Evolutionary conservation across 2,797 vertebrate genomes (phyloP).

Genomic region (Pangasius sanitwongsei): DNA sequence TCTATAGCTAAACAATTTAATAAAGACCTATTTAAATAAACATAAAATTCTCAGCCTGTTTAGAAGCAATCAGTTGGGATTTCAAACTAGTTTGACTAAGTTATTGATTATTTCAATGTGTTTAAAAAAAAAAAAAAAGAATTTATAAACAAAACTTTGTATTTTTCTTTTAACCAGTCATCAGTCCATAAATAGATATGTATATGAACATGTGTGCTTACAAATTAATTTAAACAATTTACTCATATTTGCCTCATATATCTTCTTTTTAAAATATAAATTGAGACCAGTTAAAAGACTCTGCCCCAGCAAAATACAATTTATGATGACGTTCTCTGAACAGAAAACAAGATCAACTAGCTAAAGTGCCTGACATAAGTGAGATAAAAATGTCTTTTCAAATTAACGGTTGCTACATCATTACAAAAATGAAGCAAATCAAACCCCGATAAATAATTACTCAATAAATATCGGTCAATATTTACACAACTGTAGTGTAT

Average conservation of each 20-base stretch:
- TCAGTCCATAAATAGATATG: not conserved
- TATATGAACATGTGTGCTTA: no score
- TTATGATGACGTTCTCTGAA: not conserved
- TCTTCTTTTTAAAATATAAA: not conserved
- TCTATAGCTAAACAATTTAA: not conserved
- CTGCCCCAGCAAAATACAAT: not conserved
- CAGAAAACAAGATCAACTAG: not conserved
- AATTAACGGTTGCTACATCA: not conserved
- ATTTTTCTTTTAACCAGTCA: not conserved
- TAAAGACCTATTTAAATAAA: not conserved
- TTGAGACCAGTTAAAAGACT: not conserved
- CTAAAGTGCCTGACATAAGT: not conserved
- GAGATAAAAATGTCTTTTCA: slow-evolving; percentile 1
- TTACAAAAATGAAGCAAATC: not conserved
- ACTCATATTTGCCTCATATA: not conserved
- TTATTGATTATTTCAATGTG: not conserved
- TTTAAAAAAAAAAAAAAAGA: not conserved
- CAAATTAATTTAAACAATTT: not conserved
- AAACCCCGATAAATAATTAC: not conserved
- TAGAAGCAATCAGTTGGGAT: not conserved
- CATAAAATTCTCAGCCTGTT: not conserved
- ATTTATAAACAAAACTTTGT: not conserved
- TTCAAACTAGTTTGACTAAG: not conserved
- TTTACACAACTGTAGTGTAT: slow-evolving; percentile 31
- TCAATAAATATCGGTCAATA: slow-evolving; percentile 4